Evolutionary conservation across 2,113 vertebrate species (phyloP), one percentile per base, ranked within the genome.

Genomic region (Picathartes gymnocephalus): DNA sequence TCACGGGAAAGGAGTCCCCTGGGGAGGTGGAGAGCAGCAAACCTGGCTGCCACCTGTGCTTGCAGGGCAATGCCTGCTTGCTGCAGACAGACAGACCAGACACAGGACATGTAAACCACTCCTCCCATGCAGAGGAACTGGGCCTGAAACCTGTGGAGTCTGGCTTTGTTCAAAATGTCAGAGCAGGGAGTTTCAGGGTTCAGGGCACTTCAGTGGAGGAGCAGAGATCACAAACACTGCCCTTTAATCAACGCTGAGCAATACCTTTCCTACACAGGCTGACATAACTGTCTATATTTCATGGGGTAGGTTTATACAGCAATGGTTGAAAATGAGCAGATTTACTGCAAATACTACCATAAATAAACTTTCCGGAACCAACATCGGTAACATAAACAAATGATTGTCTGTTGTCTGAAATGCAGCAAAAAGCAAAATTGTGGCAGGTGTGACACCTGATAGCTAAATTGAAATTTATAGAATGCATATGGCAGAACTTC

Each of bases 401-500:
- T 27, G 48, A 96, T 98, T 96, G 48, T 72, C 95, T 95, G 83
- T 87, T 97, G 86, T 94, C 77, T 82, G 93, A 97, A 97, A 96
- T 4, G 11, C n/a, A 86, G 95, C 88, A 92, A 97, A 97, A 94
- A 92, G 80, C 60, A 96, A 79, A 96, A 54, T 62, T 91, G 82
- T 92, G 92, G 87, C 97, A 98, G 97, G 97, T 98, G 97, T 96
- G 96, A 97, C 92, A 97, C 96, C 95, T 93, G 97, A 98, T 97
- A 98, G 94, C 95, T 96, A 95, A 97, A 95, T 93, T 95, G 97
- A 98, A 97, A 98, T 96, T 96, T 97, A 97, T 96, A 97, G 96
- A 98, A 97, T 96, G 86, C 94, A 88, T 96, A 95, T 91, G 92
- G 93, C 57, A 92, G 82, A 97, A 97, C 96, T 97, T 97, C 33